Evolutionary conservation across 2,797 vertebrate genomes (phyloP).

Genomic region (Mus minutoides): DNA sequence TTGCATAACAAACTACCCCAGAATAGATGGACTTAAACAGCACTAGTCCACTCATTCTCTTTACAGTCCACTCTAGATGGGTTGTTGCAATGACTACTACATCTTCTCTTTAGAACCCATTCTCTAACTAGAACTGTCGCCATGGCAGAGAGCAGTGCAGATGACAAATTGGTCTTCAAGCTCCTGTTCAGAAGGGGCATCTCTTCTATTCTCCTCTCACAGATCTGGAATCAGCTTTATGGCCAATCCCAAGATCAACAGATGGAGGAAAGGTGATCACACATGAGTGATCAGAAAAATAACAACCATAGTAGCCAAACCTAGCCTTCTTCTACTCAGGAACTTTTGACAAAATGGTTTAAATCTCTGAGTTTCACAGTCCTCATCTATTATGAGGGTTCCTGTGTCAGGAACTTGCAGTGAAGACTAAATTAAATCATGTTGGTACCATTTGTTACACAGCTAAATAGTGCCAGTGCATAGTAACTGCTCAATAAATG

Average conservation of each 20-base stretch:
- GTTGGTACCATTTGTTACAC: not conserved
- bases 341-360: not conserved
- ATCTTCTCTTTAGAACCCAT: not conserved
- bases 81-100: not conserved
- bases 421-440: slow-evolving; percentile 6
- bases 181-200: not conserved
- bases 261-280: not conserved
- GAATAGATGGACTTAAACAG: not conserved
- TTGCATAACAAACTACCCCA: not conserved
- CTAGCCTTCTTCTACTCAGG: not conserved
- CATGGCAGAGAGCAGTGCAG: not conserved
- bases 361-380: not conserved
- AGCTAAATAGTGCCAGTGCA: not conserved
- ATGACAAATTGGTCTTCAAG: not conserved
- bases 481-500: not conserved
- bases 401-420: not conserved
- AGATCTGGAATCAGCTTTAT: not conserved
- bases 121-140: not conserved
- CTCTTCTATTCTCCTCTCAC: not conserved
- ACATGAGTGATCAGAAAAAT: not conserved
- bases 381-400: slow-evolving; percentile 9
- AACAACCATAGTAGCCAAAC: not conserved
- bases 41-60: not conserved
- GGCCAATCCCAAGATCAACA: not conserved
- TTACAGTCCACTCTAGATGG: not conserved